phyloP scores from a whole-genome alignment of 2,888 invertebrate genomes.

The Himalopsyche japonica region DNA sequence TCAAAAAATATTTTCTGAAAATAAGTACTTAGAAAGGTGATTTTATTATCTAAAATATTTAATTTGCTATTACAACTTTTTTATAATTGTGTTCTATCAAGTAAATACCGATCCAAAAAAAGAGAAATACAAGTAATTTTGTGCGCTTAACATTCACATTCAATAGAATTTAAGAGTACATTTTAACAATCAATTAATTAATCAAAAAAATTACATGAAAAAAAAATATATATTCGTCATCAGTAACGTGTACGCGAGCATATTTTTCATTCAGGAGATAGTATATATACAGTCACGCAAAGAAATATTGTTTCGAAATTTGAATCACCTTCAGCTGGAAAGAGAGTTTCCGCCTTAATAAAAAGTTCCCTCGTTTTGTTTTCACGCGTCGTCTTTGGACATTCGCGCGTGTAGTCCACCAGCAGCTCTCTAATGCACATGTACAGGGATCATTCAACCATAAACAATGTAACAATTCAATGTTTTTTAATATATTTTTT shows the following conservation, averaged over 20 bases:
- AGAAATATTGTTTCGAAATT: background rate
- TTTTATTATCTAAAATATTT: no score
- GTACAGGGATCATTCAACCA: background rate
- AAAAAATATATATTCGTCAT: background rate
- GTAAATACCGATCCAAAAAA: no score
- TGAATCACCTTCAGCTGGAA: background rate
- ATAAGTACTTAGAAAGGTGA: no score
- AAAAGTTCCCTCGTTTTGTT: background rate
- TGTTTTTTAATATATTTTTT: no score
- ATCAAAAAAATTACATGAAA: no score
- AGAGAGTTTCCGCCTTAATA: background rate
- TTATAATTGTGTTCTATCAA: no score
- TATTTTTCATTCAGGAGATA: background rate
- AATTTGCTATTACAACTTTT: no score
- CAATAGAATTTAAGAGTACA: no score
- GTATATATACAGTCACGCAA: background rate
- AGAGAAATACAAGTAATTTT: no score
- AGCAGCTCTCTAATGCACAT: background rate
- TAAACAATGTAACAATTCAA: background rate
- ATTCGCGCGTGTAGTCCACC: background rate
- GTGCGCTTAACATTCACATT: no score
- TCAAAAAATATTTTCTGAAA: no score
- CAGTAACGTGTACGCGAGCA: background rate
- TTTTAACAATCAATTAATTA: no score
- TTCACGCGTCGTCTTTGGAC: background rate